Base-by-base conservation (phyloP, 35 echinoderm and acorn worm species). In the Heliocidaris tuberculata region DNA sequence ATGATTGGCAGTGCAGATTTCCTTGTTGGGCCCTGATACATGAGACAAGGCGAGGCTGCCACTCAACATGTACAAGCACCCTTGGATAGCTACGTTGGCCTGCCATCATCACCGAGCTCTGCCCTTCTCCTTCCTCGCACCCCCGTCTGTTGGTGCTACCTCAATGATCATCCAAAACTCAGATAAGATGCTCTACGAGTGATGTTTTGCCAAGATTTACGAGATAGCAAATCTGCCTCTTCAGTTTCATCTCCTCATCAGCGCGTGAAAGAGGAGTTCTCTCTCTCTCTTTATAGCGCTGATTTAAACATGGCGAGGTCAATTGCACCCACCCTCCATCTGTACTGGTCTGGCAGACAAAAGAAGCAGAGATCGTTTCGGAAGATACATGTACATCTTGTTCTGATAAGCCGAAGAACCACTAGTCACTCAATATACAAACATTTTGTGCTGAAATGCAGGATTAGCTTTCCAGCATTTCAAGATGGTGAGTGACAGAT, bases 151-250 rank as follows among this genome's bases (percentile, higher is more conserved):
- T 32, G 87, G 47, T 89, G 87, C 87, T 31, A 32, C 87, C 87
- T 47, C 87, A 21, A 89, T n/a, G 87, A 48, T 48, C 47, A 48
- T 89, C 87, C 13, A 32, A 24, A 32, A 32, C 31, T 47, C 11
- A 15, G 87, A 89, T 89, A 89, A 89, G 87, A 89, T 89, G 31
- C 87, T 47, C 32, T 89, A 32, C 87, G 11, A 47, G 87, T 47
- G 87, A 89, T 89, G 87, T 89, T 89, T 89, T 89, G 87, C 31
- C 87, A 89, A 89, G 87, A 89, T 89, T 89, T 89, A 89, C 24
- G 87, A 89, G 87, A 89, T 89, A 89, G 87, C 47, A 89, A 89
- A 89, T 89, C 87, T 89, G 87, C 87, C 87, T 89, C 87, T 89
- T 89, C 87, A 89, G 47, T 48, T 48, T 48, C 87, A 9, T 47